These are phyloP conservation scores for Loriculus beryllinus DNA, from an alignment of 2,797 vertebrate genomes.

Conservation along the genomic window DNA sequence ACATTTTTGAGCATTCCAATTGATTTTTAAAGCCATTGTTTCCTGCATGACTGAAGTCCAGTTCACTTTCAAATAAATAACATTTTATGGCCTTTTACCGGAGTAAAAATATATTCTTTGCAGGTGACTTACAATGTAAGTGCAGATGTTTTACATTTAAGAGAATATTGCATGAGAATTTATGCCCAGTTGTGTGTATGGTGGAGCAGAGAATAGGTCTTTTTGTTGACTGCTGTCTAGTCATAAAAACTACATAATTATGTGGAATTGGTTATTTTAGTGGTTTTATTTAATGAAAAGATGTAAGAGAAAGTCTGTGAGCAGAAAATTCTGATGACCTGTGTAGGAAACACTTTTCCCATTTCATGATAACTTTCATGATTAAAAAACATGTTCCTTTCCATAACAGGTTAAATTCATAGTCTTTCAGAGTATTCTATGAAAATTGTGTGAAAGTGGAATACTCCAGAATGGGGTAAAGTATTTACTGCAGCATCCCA, in stretches of 20 bases:
- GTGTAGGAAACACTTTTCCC: neutral
- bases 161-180: neutral
- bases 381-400: slow-evolving; percentile 50
- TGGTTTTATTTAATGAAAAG: neutral
- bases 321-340: neutral
- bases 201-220: neutral
- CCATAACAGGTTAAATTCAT: slow-evolving; percentile 41
- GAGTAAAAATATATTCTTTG: neutral
- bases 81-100: neutral
- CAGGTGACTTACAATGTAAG: neutral
- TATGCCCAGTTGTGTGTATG: neutral
- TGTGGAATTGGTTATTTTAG: neutral
- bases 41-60: neutral
- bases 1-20: neutral
- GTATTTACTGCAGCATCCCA: slow-evolving; percentile 45
- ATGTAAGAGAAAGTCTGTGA: neutral
- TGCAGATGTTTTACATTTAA: neutral
- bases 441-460: slow-evolving; percentile 55
- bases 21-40: neutral
- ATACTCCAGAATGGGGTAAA: slow-evolving; percentile 52
- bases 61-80: neutral
- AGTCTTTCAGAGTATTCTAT: slow-evolving; percentile 55
- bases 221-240: neutral
- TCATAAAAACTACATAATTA: neutral
- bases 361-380: neutral